Evolutionary conservation across 2,888 invertebrate genomes (phyloP), one percentile per base, ranked within the genome.

Genomic region (Dendrolimus pini): DNA sequence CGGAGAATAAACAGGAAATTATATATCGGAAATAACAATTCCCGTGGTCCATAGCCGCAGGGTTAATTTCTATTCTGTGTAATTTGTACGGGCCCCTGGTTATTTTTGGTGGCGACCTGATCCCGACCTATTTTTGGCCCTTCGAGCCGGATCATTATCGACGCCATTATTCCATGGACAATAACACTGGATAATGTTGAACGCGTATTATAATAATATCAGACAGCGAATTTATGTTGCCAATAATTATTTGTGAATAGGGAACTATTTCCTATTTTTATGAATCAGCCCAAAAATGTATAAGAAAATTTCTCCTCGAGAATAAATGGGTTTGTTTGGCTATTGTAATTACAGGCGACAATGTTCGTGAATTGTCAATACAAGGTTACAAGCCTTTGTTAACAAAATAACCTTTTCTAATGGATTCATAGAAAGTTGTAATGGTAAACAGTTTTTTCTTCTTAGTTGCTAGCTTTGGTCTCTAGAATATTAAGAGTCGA

Each of bases 91-190:
- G 47, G 47, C 9, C 47, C 47, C 47, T 47, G 9, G 12, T 62
- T 64, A 63, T 65, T 64, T 56, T 61, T 55, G 60, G 60, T 41
- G 54, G 60, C 59, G 54, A 54, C 30, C 54, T 18, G 6, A 9
- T 13, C 54, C 54, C 18, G 54, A 54, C 9, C 41, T 30, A 54
- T 54, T 54, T 30, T 41, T 18, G 41, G 54, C 13, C 14, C 41
- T 30, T 54, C 10, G 10, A 10, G 41, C 41, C 30, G 54, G 41
- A 54, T 54, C 54, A 41, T 41, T n/a, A 54, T 54, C 18, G 54
- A 41, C 54, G 54, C 54, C 47, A 47, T 47, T 47, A 47, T 47
- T 47, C 47, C 47, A 47, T 47, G 47, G 47, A 47, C 47, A 47
- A 47, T 47, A 47, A 47, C 47, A 47, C 12, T 47, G 47, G 47